These are phyloP conservation scores for Heliconius ethilla DNA, from an alignment of 2,888 invertebrate species.

Conservation along the genomic window DNA sequence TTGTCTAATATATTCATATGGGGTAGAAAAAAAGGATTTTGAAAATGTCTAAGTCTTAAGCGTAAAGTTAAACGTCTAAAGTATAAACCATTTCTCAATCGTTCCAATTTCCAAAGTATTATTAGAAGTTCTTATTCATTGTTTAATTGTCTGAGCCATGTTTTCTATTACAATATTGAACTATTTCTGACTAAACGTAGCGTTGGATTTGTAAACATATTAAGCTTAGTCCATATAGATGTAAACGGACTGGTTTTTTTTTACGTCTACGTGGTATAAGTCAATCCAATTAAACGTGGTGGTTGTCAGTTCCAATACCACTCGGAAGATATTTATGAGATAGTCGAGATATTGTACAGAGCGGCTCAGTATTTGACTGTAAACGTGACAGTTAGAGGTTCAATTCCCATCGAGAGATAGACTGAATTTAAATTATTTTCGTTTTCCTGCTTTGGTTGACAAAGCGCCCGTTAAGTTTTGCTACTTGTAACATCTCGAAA, in stretches of 20 bases:
- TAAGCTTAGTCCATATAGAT: constrained; percentile 22
- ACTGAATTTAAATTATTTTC: no score
- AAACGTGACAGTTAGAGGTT: no score
- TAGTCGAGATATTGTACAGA: no score
- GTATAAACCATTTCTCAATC: not conserved
- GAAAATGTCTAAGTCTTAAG: not conserved
- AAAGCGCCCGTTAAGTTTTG: no score
- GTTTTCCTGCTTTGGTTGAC: no score
- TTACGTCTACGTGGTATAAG: not conserved
- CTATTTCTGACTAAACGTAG: constrained; percentile 40
- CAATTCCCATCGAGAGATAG: no score
- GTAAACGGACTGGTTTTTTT: not conserved
- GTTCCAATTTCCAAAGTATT: not conserved
- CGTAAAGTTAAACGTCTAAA: not conserved
- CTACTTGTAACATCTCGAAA: no score
- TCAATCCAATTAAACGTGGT: not conserved
- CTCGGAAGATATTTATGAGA: not conserved
- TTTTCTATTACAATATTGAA: constrained; percentile 43
- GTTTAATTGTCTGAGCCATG: constrained; percentile 36
- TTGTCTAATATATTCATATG: no score
- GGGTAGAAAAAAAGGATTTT: not conserved
- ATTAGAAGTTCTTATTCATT: constrained; percentile 30
- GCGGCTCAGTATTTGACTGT: no score
- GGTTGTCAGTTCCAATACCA: not conserved
- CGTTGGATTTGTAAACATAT: constrained; percentile 44